Conservation (phyloP, 2,888 invertebrate genomes). For the Tiphia femorata region DNA sequence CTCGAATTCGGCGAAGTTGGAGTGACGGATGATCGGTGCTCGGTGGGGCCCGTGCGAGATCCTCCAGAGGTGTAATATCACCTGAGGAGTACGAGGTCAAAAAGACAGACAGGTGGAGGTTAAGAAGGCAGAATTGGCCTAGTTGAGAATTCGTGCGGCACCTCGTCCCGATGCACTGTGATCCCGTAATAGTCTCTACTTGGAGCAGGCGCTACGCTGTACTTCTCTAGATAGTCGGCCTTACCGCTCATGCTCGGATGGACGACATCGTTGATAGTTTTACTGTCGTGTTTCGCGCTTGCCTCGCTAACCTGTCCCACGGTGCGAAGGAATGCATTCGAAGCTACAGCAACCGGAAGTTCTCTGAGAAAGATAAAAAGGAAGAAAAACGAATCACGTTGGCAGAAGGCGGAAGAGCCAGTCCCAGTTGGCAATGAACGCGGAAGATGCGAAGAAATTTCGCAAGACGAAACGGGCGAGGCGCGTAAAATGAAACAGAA, state of each 20-base stretch:
- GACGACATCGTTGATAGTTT: slow-evolving; percentile 4
- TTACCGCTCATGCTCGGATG: slow-evolving; percentile 47
- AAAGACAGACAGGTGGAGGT: slow-evolving; percentile 1
- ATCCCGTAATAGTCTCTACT: slow-evolving; percentile 64
- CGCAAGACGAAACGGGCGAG: too few species aligned
- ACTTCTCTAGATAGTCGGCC: slow-evolving; percentile 55
- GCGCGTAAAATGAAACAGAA: too few species aligned
- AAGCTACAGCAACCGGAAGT: too few species aligned
- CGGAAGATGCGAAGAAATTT: too few species aligned
- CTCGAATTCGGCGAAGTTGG: slow-evolving; percentile 46
- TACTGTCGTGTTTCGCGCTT: slow-evolving; percentile 15
- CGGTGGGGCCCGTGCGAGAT: slow-evolving; percentile 60
- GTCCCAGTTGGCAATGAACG: too few species aligned
- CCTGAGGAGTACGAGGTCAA: slow-evolving; percentile 33
- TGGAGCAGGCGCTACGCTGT: slow-evolving; percentile 59
- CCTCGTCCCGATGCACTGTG: slow-evolving; percentile 53
- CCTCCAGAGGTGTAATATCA: slow-evolving; percentile 58
- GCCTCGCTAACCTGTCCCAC: slow-evolving; percentile 1
- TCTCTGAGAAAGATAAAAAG: background rate
- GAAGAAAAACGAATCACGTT: background rate
- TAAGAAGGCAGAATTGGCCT: background rate
- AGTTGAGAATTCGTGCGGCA: slow-evolving; percentile 20
- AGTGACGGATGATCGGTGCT: slow-evolving; percentile 41
- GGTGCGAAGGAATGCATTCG: too few species aligned
- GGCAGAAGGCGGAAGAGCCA: too few species aligned